Conservation (phyloP, 2,113 vertebrate species). For the Pagrus major region DNA sequence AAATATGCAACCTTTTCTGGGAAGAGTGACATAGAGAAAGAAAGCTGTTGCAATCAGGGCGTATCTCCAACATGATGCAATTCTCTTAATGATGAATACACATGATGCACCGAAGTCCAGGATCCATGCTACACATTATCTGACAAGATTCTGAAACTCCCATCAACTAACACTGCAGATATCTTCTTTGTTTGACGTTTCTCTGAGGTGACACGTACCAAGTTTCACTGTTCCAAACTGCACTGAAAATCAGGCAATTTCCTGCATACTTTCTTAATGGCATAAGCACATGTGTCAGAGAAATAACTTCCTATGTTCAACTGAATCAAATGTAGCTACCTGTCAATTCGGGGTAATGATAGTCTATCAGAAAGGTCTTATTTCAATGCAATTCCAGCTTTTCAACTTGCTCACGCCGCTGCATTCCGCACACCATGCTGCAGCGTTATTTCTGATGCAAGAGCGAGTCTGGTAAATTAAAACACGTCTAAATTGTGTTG, state of each 20-base stretch:
- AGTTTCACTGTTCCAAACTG: neutral
- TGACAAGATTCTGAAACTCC: neutral
- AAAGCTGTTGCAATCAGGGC: neutral
- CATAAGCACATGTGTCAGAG: fast-evolving
- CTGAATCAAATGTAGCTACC: neutral
- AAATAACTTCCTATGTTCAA: neutral
- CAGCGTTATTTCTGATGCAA: neutral
- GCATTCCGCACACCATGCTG: neutral
- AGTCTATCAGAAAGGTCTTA: neutral
- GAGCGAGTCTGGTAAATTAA: neutral
- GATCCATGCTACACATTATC: neutral
- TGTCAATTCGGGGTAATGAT: neutral
- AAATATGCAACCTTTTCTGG: neutral
- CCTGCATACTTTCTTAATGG: neutral
- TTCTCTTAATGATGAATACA: neutral
- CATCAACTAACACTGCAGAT: neutral
- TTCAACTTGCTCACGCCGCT: neutral
- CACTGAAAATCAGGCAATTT: neutral
- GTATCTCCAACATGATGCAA: slow-evolving; percentile 50
- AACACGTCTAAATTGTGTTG: neutral
- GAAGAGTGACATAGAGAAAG: neutral
- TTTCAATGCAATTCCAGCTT: neutral
- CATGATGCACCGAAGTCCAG: neutral
- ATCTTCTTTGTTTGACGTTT: neutral
- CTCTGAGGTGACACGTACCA: too few species aligned